Conservation (phyloP, 92 coral and sea anemone genomes). For the Micromussa lordhowensis region DNA sequence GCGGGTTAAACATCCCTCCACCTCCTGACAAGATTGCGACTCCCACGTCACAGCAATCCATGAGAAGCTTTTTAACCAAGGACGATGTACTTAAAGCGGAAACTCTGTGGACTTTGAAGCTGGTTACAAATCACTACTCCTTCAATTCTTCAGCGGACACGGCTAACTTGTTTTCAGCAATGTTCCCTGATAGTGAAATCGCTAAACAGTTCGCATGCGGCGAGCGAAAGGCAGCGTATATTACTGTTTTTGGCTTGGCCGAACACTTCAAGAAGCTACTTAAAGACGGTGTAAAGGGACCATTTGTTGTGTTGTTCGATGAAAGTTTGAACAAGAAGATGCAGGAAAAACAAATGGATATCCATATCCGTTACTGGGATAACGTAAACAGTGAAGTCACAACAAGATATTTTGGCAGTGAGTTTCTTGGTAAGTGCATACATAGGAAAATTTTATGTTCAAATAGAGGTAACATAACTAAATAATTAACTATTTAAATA, state of each 20-base stretch:
- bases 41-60: slow-evolving; percentile 38
- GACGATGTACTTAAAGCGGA: slow-evolving; percentile 72
- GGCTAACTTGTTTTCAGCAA: background rate
- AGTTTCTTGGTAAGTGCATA: slow-evolving; percentile 46
- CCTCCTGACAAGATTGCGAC: slow-evolving; percentile 34
- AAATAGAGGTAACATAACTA: background rate
- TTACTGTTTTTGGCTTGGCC: slow-evolving; percentile 22
- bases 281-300: slow-evolving; percentile 47
- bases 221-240: slow-evolving; percentile 42
- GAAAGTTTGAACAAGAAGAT: slow-evolving; percentile 51
- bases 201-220: slow-evolving; percentile 52
- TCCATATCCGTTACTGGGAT: slow-evolving; percentile 40
- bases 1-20: slow-evolving; percentile 38
- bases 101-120: slow-evolving; percentile 68
- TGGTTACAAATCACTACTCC: slow-evolving; percentile 59
- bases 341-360: slow-evolving; percentile 57
- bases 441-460: slow-evolving; percentile 25
- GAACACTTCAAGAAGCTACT: slow-evolving; percentile 40
- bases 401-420: slow-evolving; percentile 46
- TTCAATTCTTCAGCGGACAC: slow-evolving; percentile 18
- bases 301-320: slow-evolving; percentile 33
- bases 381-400: slow-evolving; percentile 11
- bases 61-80: slow-evolving; percentile 59
- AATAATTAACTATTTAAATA: too few species aligned
- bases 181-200: slow-evolving; percentile 63